A percentile compares a stretch with the other conserved stretches of the same genome.
Evolutionary conservation across 2,888 invertebrate genomes (phyloP).

Genomic region (Diplazon laetatorius): DNA sequence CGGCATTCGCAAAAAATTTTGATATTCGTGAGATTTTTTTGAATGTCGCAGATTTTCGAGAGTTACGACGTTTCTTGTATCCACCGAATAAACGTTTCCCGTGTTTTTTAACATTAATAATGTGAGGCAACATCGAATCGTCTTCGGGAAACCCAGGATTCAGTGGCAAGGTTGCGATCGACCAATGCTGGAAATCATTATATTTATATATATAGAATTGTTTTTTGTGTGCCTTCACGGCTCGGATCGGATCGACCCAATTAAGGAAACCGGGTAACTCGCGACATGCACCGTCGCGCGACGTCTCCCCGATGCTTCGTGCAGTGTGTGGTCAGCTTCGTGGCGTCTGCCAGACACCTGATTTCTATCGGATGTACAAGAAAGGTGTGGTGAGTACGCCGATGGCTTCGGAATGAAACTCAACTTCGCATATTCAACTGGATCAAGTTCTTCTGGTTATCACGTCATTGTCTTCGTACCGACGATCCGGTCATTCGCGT

Average conservation of each 20-base stretch:
- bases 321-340: slow-evolving; percentile 35
- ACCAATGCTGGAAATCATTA: slow-evolving; percentile 8
- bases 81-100: background rate
- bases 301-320: slow-evolving; percentile 6
- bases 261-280: slow-evolving; percentile 59
- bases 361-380: slow-evolving; percentile 62
- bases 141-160: slow-evolving; percentile 9
- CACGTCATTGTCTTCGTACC: slow-evolving; percentile 30
- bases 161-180: background rate
- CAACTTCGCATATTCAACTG: slow-evolving; percentile 31
- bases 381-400: slow-evolving; percentile 53
- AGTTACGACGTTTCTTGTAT: background rate
- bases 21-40: background rate
- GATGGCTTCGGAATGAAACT: slow-evolving; percentile 36
- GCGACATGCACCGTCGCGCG: slow-evolving; percentile 31
- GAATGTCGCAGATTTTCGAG: background rate
- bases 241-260: slow-evolving; percentile 52
- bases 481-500: slow-evolving; percentile 14
- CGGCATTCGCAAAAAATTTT: slow-evolving; percentile 2
- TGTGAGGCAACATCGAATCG: slow-evolving; percentile 1
- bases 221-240: slow-evolving; percentile 19
- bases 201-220: too few species aligned
- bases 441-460: background rate
- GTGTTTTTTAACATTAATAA: background rate
- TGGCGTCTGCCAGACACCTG: slow-evolving; percentile 55